Base-by-base conservation (phyloP, 2,888 invertebrate genomes). In the Endomychus coccineus region DNA sequence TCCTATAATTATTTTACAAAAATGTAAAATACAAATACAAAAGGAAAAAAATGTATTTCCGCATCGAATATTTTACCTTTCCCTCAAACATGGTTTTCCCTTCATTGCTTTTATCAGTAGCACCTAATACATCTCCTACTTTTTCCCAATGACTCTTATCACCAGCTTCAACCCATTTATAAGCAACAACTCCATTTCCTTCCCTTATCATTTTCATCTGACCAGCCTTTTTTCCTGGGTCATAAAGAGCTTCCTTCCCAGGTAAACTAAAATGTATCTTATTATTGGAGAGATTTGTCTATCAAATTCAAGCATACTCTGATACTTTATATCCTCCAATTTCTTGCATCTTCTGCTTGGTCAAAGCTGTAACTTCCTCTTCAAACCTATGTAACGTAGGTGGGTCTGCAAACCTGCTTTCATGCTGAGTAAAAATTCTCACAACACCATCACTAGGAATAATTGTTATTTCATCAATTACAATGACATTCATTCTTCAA, bases 71-170 rank as follows among this genome's bases (percentile, higher is more conserved):
- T 4, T 3, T 42, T 54, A 82, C 82, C 70, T 86, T 80, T 49
- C 95, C 95, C 58, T 92, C 83, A 57, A 75, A 78, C 54, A 85
- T 69, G 4, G 81, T 80, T 65, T 88, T 91, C 14, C 84, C 86
- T 0, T 77, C 74, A 1, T 73, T 69, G 3, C 65, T 67, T 46
- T 81, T 77, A 2, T 67, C 69, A 1, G 73, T 73, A 2, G 80
- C 78, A 0, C 95, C 91, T 55, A 89, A 76, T 2, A 95, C 90
- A 59, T 94, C 90, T 0, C 95, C 95, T 10, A 95, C 70, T 61
- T 87, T 81, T 40, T 76, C 76, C 95, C 95, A 96, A 45, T 61
- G 62, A 37, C 62, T 57, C 35, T 56, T 59, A 17, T 55, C 57
- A 69, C 71, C 19, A 67, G 72, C 34, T 66, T 73, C 40, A 74